These are phyloP conservation scores for Leptura quadrifasciata DNA, from an alignment of 2,888 invertebrate genomes.

Conservation along the genomic window DNA sequence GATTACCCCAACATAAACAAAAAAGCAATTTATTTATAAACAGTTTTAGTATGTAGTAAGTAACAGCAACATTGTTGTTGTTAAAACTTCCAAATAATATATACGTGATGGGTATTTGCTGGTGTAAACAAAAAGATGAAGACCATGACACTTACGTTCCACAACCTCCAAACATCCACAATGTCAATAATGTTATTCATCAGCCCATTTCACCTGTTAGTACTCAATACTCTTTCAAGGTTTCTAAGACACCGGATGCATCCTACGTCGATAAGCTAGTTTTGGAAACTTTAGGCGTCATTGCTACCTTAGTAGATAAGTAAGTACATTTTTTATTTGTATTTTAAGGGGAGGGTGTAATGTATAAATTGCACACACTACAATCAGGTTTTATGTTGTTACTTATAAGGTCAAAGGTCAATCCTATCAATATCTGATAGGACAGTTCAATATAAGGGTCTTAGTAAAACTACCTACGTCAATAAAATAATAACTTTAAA, in stretches of 20 bases:
- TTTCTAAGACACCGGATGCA: conserved; percentile 69
- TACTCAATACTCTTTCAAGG: conserved; percentile 62
- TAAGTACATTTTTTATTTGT: conserved; percentile 73
- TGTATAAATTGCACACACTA: too few species aligned
- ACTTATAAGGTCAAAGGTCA: too few species aligned
- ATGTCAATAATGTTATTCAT: conserved; percentile 50
- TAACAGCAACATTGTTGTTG: conserved; percentile 46
- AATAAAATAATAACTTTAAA: too few species aligned
- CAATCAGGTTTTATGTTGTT: too few species aligned
- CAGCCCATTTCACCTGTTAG: conserved; percentile 65
- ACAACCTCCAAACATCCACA: conserved; percentile 60
- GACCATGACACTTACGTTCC: conserved; percentile 74
- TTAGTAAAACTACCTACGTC: too few species aligned
- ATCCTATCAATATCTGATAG: too few species aligned
- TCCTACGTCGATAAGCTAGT: conserved; percentile 83
- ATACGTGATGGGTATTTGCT: conserved; percentile 84
- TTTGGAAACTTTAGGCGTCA: conserved; percentile 86
- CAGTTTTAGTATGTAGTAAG: conserved; percentile 62
- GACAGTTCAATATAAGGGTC: too few species aligned
- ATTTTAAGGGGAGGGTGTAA: too few species aligned
- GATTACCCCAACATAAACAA: conserved; percentile 69
- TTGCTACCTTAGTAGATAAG: conserved; percentile 90
- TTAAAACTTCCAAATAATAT: conserved; percentile 42
- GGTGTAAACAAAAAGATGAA: conserved; percentile 82
- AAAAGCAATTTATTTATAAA: conserved; percentile 42